Evolutionary conservation across 2,888 invertebrate genomes (phyloP).

Genomic region (Pardosa pseudoannulata): DNA sequence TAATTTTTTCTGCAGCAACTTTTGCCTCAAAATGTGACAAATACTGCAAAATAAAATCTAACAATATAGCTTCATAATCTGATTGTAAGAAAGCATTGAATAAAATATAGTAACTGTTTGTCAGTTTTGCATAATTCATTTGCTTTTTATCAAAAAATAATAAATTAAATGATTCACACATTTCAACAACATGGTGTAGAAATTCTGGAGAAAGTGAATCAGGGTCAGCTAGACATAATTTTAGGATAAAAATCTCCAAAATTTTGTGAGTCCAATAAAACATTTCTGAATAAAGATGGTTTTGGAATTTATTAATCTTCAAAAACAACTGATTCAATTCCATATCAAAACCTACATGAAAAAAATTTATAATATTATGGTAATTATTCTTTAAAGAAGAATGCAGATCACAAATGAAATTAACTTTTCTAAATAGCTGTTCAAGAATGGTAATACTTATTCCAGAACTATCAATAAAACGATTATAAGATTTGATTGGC

Average conservation of each 20-base stretch:
- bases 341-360: conserved; percentile 39
- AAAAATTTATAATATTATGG: conserved; percentile 48
- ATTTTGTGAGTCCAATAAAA: conserved; percentile 55
- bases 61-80: conserved; percentile 24
- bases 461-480: conserved; percentile 52
- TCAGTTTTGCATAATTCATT: not conserved
- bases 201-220: conserved; percentile 57
- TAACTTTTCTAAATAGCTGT: conserved; percentile 33
- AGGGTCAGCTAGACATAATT: conserved; percentile 54
- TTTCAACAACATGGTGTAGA: conserved; percentile 31
- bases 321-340: conserved; percentile 36
- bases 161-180: conserved; percentile 27
- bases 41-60: conserved; percentile 39
- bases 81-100: not conserved
- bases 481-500: conserved; percentile 49
- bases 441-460: conserved; percentile 43
- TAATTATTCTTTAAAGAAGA: conserved; percentile 45
- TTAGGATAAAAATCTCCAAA: conserved; percentile 33
- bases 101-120: conserved; percentile 10
- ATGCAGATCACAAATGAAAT: conserved; percentile 51
- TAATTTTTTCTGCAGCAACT: conserved; percentile 45
- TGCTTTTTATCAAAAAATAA: conserved; percentile 20
- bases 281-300: conserved; percentile 24
- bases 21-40: conserved; percentile 60
- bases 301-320: conserved; percentile 28